These are phyloP conservation scores for Motacilla tschutschensis DNA, from an alignment of 2,113 vertebrate genomes.

Conservation along the genomic window DNA sequence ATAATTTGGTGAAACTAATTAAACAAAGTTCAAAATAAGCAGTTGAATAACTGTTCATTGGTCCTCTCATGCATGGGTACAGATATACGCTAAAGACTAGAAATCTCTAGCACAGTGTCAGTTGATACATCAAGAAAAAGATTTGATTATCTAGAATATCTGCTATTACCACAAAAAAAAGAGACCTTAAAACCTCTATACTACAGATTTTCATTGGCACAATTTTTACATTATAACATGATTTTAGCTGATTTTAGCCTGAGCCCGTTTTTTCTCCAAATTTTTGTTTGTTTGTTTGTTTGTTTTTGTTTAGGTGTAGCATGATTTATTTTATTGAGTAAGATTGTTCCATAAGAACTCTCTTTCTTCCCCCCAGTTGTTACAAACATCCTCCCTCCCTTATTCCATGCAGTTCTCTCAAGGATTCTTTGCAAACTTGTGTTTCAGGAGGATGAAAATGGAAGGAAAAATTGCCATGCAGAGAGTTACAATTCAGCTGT, in stretches of 20 bases:
- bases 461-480: background rate
- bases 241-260: background rate
- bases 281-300: too few relatives aligned
- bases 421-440: background rate
- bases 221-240: background rate
- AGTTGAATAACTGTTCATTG: background rate
- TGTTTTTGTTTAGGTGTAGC: background rate
- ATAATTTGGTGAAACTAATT: background rate
- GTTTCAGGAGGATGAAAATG: background rate
- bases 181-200: background rate
- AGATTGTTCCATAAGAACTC: background rate
- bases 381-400: background rate
- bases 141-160: background rate
- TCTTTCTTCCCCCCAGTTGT: background rate
- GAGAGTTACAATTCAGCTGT: background rate
- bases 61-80: background rate
- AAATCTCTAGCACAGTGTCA: background rate
- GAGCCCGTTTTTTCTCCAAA: background rate
- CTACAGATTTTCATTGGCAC: background rate
- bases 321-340: background rate
- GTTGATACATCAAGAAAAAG: background rate
- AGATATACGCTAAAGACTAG: background rate
- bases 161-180: background rate
- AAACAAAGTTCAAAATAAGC: background rate
- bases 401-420: background rate